These are phyloP conservation scores for Oryzias dopingdopingensis DNA, from an alignment of 2,797 vertebrate species.

Conservation along the genomic window DNA sequence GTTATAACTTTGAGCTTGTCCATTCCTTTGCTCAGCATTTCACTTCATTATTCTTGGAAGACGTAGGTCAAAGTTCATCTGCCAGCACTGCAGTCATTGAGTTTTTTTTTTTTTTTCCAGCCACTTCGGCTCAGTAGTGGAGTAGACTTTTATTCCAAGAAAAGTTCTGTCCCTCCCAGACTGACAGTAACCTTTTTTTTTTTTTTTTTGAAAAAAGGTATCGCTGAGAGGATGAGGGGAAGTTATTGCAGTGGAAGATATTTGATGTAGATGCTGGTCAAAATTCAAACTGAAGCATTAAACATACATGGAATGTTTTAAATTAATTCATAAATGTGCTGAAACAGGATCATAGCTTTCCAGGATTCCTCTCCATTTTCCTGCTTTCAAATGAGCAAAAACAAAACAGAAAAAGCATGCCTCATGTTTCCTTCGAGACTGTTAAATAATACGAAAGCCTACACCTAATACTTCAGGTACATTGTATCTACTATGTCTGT, in stretches of 20 bases:
- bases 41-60: slow-evolving; percentile 53
- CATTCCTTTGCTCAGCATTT: slow-evolving; percentile 46
- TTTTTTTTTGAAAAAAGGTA: too few species aligned
- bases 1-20: slow-evolving; percentile 40
- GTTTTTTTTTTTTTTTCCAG: slow-evolving; percentile 16
- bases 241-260: slow-evolving; percentile 51
- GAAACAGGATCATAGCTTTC: slow-evolving; percentile 17
- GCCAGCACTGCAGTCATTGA: slow-evolving; percentile 40
- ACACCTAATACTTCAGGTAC: slow-evolving; percentile 41
- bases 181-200: slow-evolving; percentile 30
- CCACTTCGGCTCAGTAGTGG: slow-evolving; percentile 26
- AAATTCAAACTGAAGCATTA: slow-evolving; percentile 7
- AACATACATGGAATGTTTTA: slow-evolving; percentile 28
- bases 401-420: slow-evolving; percentile 38
- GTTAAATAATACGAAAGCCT: slow-evolving; percentile 40
- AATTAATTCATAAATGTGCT: slow-evolving; percentile 10
- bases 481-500: too few species aligned
- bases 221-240: slow-evolving; percentile 13
- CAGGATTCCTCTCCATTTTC: slow-evolving; percentile 34
- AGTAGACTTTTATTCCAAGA: slow-evolving; percentile 35
- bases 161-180: slow-evolving; percentile 18
- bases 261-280: slow-evolving; percentile 16
- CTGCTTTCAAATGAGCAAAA: slow-evolving; percentile 26
- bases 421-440: slow-evolving; percentile 23
- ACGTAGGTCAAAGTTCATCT: slow-evolving; percentile 40